Conservation (phyloP, 1,140 invertebrate genomes). For the Berghia stephanieae region DNA sequence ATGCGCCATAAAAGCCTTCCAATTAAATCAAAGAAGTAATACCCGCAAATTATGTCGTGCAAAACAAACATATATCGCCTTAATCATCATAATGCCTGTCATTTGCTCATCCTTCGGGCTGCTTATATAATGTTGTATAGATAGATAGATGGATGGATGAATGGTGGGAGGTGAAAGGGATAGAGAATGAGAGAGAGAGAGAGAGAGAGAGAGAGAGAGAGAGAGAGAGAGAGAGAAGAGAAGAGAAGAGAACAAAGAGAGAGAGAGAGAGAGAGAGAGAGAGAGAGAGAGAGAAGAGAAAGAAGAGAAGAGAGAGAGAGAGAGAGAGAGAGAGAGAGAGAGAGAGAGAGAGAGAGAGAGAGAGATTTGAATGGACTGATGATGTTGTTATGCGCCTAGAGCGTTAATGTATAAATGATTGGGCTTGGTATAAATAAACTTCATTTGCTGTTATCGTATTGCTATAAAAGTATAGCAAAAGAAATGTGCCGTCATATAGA, state of each 20-base stretch:
- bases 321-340: slow-evolving; percentile 18
- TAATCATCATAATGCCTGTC: no score
- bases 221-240: neutral
- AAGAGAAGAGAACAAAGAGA: neutral
- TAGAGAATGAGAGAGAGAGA: slow-evolving; percentile 12
- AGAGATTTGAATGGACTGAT: no score
- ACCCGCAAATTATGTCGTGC: no score
- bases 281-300: neutral
- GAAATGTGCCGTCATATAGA: neutral
- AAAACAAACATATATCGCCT: no score
- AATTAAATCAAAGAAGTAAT: no score
- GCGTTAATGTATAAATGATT: no score
- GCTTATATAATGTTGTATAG: no score
- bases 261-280: slow-evolving; percentile 5
- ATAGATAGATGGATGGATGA: no score
- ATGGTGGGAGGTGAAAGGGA: neutral
- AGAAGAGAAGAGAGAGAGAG: slow-evolving; percentile 13
- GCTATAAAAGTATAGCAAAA: neutral
- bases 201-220: slow-evolving; percentile 15
- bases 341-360: no score
- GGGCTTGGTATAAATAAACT: neutral
- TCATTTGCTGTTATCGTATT: neutral
- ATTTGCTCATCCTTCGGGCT: no score
- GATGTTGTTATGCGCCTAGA: no score
- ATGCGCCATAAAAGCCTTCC: neutral